phyloP scores from a whole-genome alignment of 2,113 vertebrate species.

The Ictidomys tridecemlineatus region DNA sequence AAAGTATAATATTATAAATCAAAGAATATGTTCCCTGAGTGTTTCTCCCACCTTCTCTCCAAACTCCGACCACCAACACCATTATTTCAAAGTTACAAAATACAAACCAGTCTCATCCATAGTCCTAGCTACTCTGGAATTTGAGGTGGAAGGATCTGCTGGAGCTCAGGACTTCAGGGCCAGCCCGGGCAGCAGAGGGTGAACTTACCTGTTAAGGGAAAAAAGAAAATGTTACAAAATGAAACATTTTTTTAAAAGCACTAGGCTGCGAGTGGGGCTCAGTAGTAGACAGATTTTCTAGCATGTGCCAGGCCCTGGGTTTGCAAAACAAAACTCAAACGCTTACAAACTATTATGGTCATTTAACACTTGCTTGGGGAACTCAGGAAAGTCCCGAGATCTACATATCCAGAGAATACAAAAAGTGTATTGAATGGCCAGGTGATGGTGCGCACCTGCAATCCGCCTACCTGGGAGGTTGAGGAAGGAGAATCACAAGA shows the following conservation, averaged over 20 bases:
- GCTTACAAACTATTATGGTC: not conserved
- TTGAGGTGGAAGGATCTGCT: not conserved
- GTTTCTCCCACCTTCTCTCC: conserved; percentile 34
- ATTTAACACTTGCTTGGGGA: not conserved
- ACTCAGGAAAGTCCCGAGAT: not conserved
- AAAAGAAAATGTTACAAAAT: no score
- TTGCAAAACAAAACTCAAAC: not conserved
- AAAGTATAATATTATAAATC: conserved; percentile 1
- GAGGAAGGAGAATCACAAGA: not conserved
- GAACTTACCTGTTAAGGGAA: not conserved
- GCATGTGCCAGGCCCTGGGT: no score
- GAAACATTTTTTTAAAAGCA: not conserved
- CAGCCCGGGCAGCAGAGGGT: not conserved
- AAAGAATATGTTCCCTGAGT: not conserved
- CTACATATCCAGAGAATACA: not conserved
- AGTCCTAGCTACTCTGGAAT: not conserved
- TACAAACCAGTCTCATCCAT: not conserved
- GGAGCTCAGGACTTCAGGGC: not conserved
- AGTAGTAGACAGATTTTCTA: not conserved
- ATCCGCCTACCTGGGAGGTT: not conserved
- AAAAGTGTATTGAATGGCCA: not conserved
- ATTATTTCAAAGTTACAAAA: conserved; percentile 25
- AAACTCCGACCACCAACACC: not conserved
- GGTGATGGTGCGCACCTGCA: no score
- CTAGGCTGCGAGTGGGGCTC: not conserved